Conservation (phyloP, 2,797 vertebrate species). For the Salarias fasciatus region DNA sequence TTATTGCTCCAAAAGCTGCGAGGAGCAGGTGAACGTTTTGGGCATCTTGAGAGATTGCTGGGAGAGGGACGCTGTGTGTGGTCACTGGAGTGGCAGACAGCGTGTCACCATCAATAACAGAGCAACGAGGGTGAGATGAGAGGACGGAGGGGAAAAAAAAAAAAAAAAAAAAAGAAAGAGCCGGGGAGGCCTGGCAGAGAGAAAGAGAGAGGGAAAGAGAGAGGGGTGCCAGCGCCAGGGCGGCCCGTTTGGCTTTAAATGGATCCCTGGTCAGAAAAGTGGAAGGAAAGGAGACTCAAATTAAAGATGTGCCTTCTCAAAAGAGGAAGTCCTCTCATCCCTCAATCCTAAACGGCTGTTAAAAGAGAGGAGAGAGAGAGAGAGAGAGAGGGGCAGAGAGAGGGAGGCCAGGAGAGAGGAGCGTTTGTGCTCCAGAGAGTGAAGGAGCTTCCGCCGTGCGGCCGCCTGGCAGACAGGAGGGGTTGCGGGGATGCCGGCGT, state of each 20-base stretch:
- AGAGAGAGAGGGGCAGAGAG: slow-evolving; percentile 60
- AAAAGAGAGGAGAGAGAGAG: slow-evolving; percentile 65
- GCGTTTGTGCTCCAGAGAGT: slow-evolving; percentile 62
- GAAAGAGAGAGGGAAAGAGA: slow-evolving; percentile 67
- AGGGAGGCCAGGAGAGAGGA: slow-evolving; percentile 50
- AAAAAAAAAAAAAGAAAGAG: no score
- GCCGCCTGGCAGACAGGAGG: slow-evolving; percentile 76
- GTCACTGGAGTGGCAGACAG: slow-evolving; percentile 75
- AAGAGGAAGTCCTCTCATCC: slow-evolving; percentile 84
- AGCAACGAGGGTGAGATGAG: slow-evolving; percentile 76
- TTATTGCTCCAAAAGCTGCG: slow-evolving; percentile 34
- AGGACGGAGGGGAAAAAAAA: no score
- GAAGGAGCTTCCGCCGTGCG: slow-evolving; percentile 73
- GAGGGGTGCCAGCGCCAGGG: slow-evolving; percentile 68
- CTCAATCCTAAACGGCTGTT: slow-evolving; percentile 73
- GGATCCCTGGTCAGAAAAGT: slow-evolving; percentile 83
- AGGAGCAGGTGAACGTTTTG: slow-evolving; percentile 54
- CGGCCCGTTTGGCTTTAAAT: slow-evolving; percentile 77
- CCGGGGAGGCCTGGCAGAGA: slow-evolving; percentile 68
- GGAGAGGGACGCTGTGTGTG: slow-evolving; percentile 55
- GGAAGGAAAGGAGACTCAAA: slow-evolving; percentile 84
- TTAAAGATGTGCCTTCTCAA: slow-evolving; percentile 83
- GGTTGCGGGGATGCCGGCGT: slow-evolving; percentile 53
- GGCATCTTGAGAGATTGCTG: slow-evolving; percentile 28
- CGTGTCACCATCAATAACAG: slow-evolving; percentile 82